phyloP scores from a whole-genome alignment of 2,888 invertebrate species.

The Pristionchus mayeri region DNA sequence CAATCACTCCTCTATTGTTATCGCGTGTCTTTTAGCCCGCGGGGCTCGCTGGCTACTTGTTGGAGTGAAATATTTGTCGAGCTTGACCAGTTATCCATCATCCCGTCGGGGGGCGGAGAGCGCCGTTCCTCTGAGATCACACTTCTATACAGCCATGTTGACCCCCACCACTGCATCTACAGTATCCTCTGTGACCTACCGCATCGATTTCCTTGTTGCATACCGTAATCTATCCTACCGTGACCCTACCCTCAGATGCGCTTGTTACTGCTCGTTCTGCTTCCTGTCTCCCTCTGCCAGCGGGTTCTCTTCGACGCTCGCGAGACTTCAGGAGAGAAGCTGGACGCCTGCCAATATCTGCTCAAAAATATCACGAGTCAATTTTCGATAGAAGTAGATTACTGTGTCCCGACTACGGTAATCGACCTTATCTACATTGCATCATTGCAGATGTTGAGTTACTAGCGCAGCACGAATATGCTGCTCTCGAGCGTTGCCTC shows the following conservation, averaged over 20 bases:
- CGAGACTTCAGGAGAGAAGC: constrained; percentile 62
- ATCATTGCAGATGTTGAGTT: constrained; percentile 49
- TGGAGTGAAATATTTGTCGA: constrained; percentile 25
- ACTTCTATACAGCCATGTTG: not conserved
- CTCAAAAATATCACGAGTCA: constrained; percentile 61
- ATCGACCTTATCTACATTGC: not conserved
- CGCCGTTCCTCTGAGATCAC: not conserved
- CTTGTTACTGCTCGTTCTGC: not conserved
- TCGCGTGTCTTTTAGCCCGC: constrained; percentile 3
- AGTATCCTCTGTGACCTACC: not conserved
- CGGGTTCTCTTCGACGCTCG: constrained; percentile 53
- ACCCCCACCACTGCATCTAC: not conserved
- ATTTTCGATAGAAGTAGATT: not conserved
- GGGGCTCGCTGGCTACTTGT: not conserved
- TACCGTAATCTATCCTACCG: not conserved
- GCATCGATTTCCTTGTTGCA: not conserved
- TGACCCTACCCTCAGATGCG: constrained; percentile 12
- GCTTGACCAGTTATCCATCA: constrained; percentile 34
- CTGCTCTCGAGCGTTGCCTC: constrained; percentile 73
- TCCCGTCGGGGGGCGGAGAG: not conserved
- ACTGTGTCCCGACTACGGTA: not conserved
- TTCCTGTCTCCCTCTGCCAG: not conserved
- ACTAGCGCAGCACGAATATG: constrained; percentile 69
- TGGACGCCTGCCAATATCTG: constrained; percentile 68
- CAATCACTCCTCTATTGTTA: constrained; percentile 29